Percentiles rank a stretch among this genome's conserved stretches.
These are phyloP conservation scores for Dicyrtoma fusca DNA, from an alignment of 2,888 invertebrate genomes.

Conservation along the genomic window DNA sequence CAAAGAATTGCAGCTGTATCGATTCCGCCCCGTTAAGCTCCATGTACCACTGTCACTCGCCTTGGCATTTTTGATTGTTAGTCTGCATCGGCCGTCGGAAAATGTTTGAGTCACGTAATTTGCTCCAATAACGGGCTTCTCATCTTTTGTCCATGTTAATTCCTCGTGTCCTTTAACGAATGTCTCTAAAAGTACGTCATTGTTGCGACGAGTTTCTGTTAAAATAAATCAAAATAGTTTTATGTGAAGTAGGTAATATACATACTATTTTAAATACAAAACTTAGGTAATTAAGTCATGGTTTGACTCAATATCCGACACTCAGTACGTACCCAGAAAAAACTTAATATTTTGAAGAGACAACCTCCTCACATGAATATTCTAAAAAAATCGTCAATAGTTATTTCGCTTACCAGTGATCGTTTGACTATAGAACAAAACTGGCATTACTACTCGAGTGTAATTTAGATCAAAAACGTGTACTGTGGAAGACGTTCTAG, in stretches of 20 bases:
- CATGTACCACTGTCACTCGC: constrained; percentile 37
- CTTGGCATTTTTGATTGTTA: constrained; percentile 31
- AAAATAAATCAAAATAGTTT: too few relatives aligned
- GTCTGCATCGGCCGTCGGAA: constrained; percentile 33
- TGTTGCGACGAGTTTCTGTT: constrained; percentile 31
- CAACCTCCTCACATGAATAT: too few relatives aligned
- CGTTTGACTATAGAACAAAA: constrained; percentile 33
- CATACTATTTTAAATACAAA: background rate
- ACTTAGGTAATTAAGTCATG: background rate
- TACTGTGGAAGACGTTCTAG: constrained; percentile 31
- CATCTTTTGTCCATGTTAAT: constrained; percentile 37
- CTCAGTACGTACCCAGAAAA: background rate
- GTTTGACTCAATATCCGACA: too few relatives aligned
- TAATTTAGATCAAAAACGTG: constrained; percentile 30
- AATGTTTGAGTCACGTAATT: constrained; percentile 20
- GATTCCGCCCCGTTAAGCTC: constrained; percentile 27
- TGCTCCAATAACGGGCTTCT: constrained; percentile 17
- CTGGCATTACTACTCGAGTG: constrained; percentile 12
- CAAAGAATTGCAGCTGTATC: constrained; percentile 23
- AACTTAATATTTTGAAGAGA: too few relatives aligned
- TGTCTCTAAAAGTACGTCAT: constrained; percentile 40
- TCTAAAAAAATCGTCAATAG: too few relatives aligned
- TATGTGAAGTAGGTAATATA: background rate
- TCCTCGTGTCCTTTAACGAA: constrained; percentile 39
- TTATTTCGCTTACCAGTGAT: too few relatives aligned